phyloP scores from a whole-genome alignment of 2,113 vertebrate genomes.

The Falcunculus frontatus region DNA sequence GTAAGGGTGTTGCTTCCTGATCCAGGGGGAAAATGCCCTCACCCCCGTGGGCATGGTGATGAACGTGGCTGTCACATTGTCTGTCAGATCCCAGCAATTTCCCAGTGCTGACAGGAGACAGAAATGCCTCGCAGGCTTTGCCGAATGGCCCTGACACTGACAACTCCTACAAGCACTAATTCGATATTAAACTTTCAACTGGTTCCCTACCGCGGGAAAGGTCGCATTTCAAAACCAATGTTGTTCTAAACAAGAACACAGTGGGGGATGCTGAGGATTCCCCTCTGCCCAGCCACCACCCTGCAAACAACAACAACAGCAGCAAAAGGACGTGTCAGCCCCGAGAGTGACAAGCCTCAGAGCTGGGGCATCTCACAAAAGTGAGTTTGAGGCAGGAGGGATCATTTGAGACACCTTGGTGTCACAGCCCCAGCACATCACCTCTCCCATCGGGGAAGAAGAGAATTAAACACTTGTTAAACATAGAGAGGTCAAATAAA shows the following conservation, averaged over 20 bases:
- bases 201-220: background rate
- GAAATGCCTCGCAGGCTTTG: background rate
- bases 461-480: background rate
- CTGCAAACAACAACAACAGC: background rate
- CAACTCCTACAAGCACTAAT: background rate
- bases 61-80: background rate
- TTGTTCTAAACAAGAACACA: background rate
- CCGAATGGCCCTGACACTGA: background rate
- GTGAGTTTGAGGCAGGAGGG: background rate
- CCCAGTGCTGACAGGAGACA: background rate
- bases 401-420: background rate
- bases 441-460: background rate
- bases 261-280: background rate
- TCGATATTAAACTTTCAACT: background rate
- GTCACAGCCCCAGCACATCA: background rate
- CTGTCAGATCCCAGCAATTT: background rate
- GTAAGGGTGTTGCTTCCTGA: background rate
- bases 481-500: slow-evolving; percentile 6
- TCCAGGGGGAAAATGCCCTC: background rate
- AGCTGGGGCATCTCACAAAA: background rate
- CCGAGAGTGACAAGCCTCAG: background rate
- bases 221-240: background rate
- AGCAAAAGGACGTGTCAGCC: background rate
- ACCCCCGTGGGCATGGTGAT: background rate
- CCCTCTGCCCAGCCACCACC: background rate